Percentiles rank a stretch among this genome's conserved stretches.
phyloP scores from a whole-genome alignment of 37 sponge, comb jelly and placozoan genomes.

The Petrosia ficiformis region DNA sequence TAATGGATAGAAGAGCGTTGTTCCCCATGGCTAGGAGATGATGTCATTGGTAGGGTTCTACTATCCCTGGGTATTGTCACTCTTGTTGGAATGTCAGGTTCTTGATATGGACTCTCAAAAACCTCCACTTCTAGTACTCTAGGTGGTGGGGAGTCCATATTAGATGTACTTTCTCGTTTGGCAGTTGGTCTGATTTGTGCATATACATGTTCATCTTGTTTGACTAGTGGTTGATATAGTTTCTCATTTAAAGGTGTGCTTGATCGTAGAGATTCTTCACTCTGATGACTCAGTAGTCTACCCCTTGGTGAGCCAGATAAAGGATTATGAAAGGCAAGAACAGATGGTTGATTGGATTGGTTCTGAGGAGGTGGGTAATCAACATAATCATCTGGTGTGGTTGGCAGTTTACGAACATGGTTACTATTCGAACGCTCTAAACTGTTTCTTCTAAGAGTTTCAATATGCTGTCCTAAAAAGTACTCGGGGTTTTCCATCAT shows the following conservation, averaged over 20 bases:
- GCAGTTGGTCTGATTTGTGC: neutral
- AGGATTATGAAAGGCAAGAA: neutral
- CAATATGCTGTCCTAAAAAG: neutral
- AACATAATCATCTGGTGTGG: conserved; percentile 3
- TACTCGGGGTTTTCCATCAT: neutral
- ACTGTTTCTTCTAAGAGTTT: neutral
- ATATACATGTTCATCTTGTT: neutral
- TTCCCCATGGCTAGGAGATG: neutral
- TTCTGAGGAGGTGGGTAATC: neutral
- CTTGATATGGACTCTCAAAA: too few species aligned
- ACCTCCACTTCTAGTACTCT: too few species aligned
- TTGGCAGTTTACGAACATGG: neutral
- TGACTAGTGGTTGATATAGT: neutral
- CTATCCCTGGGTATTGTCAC: too few species aligned
- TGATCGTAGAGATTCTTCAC: neutral
- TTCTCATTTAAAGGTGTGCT: neutral
- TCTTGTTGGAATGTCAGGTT: too few species aligned
- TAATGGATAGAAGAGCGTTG: neutral
- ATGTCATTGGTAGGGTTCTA: neutral
- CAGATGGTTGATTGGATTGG: neutral
- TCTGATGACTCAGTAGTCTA: neutral
- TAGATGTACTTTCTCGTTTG: neutral
- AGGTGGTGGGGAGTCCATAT: too few species aligned
- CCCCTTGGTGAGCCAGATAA: too few species aligned
- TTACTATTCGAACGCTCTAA: neutral